Conservation (phyloP, 2,113 vertebrate genomes). For the Hippocampus abdominalis region DNA sequence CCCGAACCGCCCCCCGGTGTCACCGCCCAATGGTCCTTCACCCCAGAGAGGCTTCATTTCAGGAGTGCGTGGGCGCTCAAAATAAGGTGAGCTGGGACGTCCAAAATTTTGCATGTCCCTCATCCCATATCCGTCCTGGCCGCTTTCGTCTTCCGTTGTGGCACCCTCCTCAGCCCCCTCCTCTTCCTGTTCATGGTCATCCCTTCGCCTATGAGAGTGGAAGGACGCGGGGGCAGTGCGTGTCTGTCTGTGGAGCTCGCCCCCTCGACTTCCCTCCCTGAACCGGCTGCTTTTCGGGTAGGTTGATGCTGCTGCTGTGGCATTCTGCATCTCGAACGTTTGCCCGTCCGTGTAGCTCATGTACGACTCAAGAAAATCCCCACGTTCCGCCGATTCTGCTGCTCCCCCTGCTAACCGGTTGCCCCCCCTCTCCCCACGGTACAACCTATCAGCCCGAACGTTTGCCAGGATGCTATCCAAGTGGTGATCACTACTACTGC, state of each 20-base stretch:
- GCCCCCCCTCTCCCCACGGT: conserved; percentile 47
- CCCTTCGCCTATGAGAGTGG: conserved; percentile 65
- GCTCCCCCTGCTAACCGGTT: conserved; percentile 49
- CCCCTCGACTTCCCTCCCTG: conserved; percentile 62
- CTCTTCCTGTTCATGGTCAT: conserved; percentile 59
- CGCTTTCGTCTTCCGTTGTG: conserved; percentile 42
- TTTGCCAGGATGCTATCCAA: conserved; percentile 82
- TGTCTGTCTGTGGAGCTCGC: conserved; percentile 69
- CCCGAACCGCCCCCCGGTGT: conserved; percentile 42
- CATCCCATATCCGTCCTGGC: conserved; percentile 58
- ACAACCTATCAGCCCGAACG: conserved; percentile 58
- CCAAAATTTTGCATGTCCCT: conserved; percentile 66
- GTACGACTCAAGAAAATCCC: conserved; percentile 87
- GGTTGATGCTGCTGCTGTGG: conserved; percentile 70
- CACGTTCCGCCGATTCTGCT: conserved; percentile 68
- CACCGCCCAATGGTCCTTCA: conserved; percentile 58
- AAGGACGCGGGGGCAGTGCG: conserved; percentile 67
- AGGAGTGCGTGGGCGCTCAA: conserved; percentile 71
- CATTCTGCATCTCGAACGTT: conserved; percentile 80
- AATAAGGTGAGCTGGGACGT: conserved; percentile 70
- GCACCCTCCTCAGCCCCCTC: conserved; percentile 54
- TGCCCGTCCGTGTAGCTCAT: conserved; percentile 90
- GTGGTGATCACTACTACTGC: conserved; percentile 91
- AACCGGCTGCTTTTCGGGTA: conserved; percentile 69
- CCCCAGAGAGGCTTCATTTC: conserved; percentile 74